phyloP scores from a whole-genome alignment of 2,888 invertebrate genomes.

The Empis livida region DNA sequence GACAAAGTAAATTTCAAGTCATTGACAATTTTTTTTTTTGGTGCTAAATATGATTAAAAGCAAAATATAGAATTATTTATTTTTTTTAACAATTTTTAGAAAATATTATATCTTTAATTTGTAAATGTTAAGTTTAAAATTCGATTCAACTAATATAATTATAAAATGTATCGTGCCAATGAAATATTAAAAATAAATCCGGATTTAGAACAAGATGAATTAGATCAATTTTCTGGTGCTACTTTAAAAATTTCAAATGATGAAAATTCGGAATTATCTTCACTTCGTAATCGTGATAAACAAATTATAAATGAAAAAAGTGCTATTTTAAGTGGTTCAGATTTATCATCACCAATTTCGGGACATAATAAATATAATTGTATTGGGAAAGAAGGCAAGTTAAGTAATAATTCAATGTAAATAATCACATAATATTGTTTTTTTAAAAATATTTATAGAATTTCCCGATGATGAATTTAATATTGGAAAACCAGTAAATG shows the following conservation, averaged over 20 bases:
- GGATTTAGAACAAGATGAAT: neutral
- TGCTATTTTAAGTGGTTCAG: slow-evolving; percentile 19
- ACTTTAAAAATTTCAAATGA: slow-evolving; percentile 18
- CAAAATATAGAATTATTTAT: too few relatives aligned
- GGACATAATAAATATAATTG: neutral
- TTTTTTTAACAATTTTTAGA: neutral
- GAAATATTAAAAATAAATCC: neutral
- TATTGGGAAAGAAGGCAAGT: neutral
- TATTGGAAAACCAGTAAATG: neutral
- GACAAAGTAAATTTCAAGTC: too few relatives aligned
- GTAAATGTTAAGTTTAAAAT: too few relatives aligned
- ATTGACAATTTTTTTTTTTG: too few relatives aligned
- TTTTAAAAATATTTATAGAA: neutral
- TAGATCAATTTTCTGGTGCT: slow-evolving; percentile 30
- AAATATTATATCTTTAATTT: neutral
- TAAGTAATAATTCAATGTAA: neutral
- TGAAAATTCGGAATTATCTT: slow-evolving; percentile 11
- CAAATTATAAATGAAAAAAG: slow-evolving; percentile 11
- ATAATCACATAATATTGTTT: neutral
- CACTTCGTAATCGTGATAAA: slow-evolving; percentile 12
- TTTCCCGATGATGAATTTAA: neutral
- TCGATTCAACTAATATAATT: neutral
- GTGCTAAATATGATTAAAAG: too few relatives aligned
- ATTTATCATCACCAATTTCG: neutral
- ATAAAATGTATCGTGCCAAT: neutral